phyloP scores from a whole-genome alignment of 2,797 vertebrate genomes.

The Neosalanx taihuensis region DNA sequence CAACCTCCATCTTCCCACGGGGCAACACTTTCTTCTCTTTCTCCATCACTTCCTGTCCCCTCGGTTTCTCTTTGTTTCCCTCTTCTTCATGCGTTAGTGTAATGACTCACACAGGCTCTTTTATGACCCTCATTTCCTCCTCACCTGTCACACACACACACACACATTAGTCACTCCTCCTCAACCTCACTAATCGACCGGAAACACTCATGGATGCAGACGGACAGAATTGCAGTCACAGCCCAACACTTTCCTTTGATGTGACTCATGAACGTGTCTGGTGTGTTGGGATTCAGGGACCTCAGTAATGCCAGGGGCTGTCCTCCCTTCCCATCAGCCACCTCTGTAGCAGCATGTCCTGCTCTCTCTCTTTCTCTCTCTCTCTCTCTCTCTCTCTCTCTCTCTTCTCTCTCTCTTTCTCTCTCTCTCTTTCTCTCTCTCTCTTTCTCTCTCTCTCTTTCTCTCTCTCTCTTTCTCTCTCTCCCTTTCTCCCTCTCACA shows the following conservation, averaged over 20 bases:
- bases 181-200: slow-evolving; percentile 4
- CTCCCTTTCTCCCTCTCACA: background rate
- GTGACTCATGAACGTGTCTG: background rate
- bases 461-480: background rate
- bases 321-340: no score
- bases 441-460: no score
- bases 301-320: background rate
- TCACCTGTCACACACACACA: background rate
- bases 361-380: background rate
- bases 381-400: no score
- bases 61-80: background rate
- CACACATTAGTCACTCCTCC: background rate
- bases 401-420: no score
- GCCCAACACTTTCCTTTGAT: slow-evolving; percentile 1
- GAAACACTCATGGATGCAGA: background rate
- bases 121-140: slow-evolving; percentile 12
- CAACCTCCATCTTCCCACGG: background rate
- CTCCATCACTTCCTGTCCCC: background rate
- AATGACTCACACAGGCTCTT: slow-evolving; percentile 16
- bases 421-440: background rate
- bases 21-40: background rate
- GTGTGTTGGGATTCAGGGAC: background rate
- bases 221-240: background rate
- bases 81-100: slow-evolving; percentile 6
- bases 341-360: background rate